Base-by-base conservation (phyloP, 2,797 vertebrate genomes). In the Triplophysa bombifrons region DNA sequence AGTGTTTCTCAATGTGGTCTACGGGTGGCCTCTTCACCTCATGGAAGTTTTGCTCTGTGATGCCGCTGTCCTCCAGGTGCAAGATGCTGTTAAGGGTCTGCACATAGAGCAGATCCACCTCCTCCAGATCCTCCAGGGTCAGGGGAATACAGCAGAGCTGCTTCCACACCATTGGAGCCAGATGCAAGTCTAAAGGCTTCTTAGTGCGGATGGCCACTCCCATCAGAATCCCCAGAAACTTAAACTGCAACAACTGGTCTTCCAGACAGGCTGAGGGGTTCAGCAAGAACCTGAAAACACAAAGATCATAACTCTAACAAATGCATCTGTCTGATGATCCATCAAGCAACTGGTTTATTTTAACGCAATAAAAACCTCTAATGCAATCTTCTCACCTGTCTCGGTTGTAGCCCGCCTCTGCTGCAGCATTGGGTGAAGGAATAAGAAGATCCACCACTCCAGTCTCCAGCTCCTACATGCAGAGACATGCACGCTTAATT, bases 141-240 rank as follows among this genome's bases (percentile, higher is more conserved):
- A 95, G 83, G 0, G 94, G 94, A 84, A 95, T 94, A 3, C 90
- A 93, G 85, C 94, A 94, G 67, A 95, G 91, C 86, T 95, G 94
- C 74, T 94, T 95, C 94, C 94, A 95, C 83, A 94, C 94, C 92
- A 92, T 91, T 0, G 94, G 93, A n/a, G 94, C 94, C 83, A 95
- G 86, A 85, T 95, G 93, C 0, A 95, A 72, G 85, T 94, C 94
- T 81, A 94, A 88, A 16, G 94, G 94, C 85, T 95, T 95, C 87
- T 94, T 95, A 56, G 94, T 95, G 56, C 94, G 93, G 78, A 95
- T 91, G 11, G 94, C 94, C 80, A 94, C 94, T 7, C 93, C 94
- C 94, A 95, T 94, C 60, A 94, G 89, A 80, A 94, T 94, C 13
- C 93, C 93, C 85, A 94, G 82, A 80, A 94, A 94, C 80, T 92